A percentile compares a stretch with the other conserved stretches of the same genome.
These are phyloP conservation scores for Trichogramma pretiosum DNA, from an alignment of 1,140 invertebrate genomes.

Conservation along the genomic window DNA sequence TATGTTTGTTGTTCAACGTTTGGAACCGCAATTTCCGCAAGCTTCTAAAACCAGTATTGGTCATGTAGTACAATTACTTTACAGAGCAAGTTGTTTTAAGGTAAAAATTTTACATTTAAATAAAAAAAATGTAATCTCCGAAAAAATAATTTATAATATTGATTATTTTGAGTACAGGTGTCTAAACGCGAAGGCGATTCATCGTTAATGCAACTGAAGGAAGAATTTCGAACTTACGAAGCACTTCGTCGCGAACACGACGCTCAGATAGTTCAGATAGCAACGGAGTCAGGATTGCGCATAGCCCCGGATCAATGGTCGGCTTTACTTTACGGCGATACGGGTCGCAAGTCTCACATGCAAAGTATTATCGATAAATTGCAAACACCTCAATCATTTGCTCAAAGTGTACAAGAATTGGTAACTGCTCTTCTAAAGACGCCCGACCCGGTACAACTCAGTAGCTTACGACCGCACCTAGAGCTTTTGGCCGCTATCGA, in stretches of 20 bases:
- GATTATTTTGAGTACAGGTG: conserved; percentile 53
- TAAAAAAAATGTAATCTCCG: neutral
- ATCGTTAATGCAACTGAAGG: conserved; percentile 96
- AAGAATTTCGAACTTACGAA: conserved; percentile 94
- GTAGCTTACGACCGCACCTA: conserved; percentile 65
- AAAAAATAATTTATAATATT: conserved; percentile 3
- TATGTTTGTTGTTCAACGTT: conserved; percentile 95
- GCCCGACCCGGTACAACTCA: conserved; percentile 77
- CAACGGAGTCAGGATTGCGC: conserved; percentile 89
- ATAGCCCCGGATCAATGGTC: conserved; percentile 99
- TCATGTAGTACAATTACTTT: conserved; percentile 95
- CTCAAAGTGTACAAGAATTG: conserved; percentile 83
- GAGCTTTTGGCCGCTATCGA: conserved; percentile 83
- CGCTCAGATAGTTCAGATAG: conserved; percentile 96
- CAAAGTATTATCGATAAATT: conserved; percentile 95
- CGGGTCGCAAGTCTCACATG: conserved; percentile 94
- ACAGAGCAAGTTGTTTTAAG: conserved; percentile 96
- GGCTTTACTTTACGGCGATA: conserved; percentile 90
- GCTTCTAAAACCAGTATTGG: conserved; percentile 98
- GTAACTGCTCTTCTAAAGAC: conserved; percentile 86
- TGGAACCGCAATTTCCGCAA: conserved; percentile 93
- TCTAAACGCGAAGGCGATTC: conserved; percentile 96
- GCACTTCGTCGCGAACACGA: conserved; percentile 89
- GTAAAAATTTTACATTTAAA: conserved; percentile 46
- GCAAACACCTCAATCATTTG: conserved; percentile 85